Percentiles rank a stretch among this genome's conserved stretches.
Evolutionary conservation across 2,113 vertebrate genomes (phyloP).

Genomic region (Phycodurus eques): DNA sequence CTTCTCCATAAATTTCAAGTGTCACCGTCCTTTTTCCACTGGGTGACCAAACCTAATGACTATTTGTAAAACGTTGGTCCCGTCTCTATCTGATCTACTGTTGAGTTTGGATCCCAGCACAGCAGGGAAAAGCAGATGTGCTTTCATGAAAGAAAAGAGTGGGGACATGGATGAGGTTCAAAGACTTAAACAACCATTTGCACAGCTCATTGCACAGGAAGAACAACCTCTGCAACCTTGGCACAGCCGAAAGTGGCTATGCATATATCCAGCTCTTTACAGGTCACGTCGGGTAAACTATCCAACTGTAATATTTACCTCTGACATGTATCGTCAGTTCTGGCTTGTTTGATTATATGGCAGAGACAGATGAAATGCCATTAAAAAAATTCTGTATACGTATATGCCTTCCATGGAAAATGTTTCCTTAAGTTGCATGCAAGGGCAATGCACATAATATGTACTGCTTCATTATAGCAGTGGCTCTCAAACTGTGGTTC

Average conservation of each 20-base stretch:
- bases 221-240: conserved; percentile 42
- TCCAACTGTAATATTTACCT: conserved; percentile 21
- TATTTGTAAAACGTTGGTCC: too few species aligned
- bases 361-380: neutral
- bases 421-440: neutral
- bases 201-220: conserved; percentile 53
- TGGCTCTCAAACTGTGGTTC: too few species aligned
- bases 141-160: conserved; percentile 15
- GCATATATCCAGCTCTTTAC: conserved; percentile 45
- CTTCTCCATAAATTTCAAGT: too few species aligned
- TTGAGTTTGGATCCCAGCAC: too few species aligned
- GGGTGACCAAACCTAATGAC: too few species aligned
- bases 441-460: too few species aligned
- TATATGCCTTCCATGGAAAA: neutral
- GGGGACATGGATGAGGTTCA: conserved; percentile 2
- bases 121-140: too few species aligned
- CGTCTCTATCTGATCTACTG: too few species aligned
- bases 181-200: conserved; percentile 42
- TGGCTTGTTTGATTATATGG: neutral
- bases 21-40: too few species aligned
- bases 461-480: too few species aligned
- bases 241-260: conserved; percentile 33
- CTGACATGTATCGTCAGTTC: conserved; percentile 20
- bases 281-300: conserved; percentile 46
- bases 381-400: too few species aligned